Conservation (phyloP, 2,888 invertebrate species). For the Drosophila basisetae region DNA sequence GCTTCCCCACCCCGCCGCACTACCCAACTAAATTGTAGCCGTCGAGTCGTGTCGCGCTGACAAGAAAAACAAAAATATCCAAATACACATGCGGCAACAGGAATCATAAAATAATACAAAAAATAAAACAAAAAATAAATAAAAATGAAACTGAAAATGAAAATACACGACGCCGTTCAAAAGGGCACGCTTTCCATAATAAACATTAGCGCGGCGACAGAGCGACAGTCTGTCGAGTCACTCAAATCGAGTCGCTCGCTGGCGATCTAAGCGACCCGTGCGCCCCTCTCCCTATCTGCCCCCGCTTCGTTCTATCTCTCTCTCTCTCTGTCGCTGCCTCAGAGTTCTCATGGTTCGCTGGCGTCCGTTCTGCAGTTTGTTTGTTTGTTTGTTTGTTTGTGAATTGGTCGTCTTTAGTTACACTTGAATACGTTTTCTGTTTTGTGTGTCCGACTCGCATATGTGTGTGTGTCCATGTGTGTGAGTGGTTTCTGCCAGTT, state of each 20-base stretch:
- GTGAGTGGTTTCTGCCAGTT: slow-evolving; percentile 56
- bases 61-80: slow-evolving; percentile 56
- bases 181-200: slow-evolving; percentile 81
- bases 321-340: not conserved
- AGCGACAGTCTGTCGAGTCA: slow-evolving; percentile 29
- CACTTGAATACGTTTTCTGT: slow-evolving; percentile 72
- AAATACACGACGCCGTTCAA: slow-evolving; percentile 77
- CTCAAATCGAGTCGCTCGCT: slow-evolving; percentile 11
- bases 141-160: slow-evolving; percentile 57
- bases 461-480: slow-evolving; percentile 1
- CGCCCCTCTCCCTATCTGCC: slow-evolving; percentile 12
- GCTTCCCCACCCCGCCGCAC: slow-evolving; percentile 26
- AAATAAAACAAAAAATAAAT: slow-evolving; percentile 47
- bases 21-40: not conserved
- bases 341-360: slow-evolving; percentile 68
- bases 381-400: slow-evolving; percentile 73
- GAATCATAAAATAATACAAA: slow-evolving; percentile 44
- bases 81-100: slow-evolving; percentile 33
- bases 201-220: slow-evolving; percentile 69
- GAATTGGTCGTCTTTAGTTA: slow-evolving; percentile 80
- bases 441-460: slow-evolving; percentile 41
- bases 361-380: slow-evolving; percentile 64
- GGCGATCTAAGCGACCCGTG: slow-evolving; percentile 34
- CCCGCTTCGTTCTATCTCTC: slow-evolving; percentile 4
- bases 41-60: slow-evolving; percentile 17